Evolutionary conservation across 1,140 invertebrate species (phyloP).

Genomic region (Ridgeia piscesae): DNA sequence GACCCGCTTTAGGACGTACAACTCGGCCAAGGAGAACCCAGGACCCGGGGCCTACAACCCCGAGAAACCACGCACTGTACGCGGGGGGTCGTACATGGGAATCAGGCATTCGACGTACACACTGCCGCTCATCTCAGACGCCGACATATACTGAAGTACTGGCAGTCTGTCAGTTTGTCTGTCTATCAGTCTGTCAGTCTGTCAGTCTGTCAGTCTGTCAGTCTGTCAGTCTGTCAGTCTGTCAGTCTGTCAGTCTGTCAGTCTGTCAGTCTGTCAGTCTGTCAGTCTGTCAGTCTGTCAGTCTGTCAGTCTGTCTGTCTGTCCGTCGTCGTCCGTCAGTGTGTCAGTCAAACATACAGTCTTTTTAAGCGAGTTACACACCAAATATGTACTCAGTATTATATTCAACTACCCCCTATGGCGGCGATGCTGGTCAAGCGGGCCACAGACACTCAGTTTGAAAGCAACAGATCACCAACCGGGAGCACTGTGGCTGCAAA

Average conservation of each 20-base stretch:
- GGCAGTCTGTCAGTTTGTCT: background rate
- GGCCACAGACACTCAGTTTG: too few relatives aligned
- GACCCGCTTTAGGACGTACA: conserved; percentile 26
- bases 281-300: background rate
- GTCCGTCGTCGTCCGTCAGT: too few relatives aligned
- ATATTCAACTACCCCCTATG: too few relatives aligned
- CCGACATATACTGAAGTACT: background rate
- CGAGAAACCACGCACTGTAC: background rate
- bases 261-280: background rate
- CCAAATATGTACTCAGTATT: too few relatives aligned
- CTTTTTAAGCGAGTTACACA: too few relatives aligned
- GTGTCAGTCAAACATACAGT: too few relatives aligned
- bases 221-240: background rate
- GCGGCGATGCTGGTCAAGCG: too few relatives aligned
- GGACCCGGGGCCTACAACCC: conserved; percentile 29
- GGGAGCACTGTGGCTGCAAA: too few relatives aligned
- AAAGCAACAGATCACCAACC: too few relatives aligned
- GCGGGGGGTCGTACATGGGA: conserved; percentile 28
- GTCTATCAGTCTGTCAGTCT: background rate
- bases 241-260: background rate
- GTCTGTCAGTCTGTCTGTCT: too few relatives aligned
- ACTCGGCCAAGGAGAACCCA: conserved; percentile 27
- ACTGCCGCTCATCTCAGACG: conserved; percentile 28
- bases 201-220: background rate
- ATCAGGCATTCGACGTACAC: conserved; percentile 25